phyloP scores from a whole-genome alignment of 1,140 invertebrate genomes.

The Geopemphigus sp. region DNA sequence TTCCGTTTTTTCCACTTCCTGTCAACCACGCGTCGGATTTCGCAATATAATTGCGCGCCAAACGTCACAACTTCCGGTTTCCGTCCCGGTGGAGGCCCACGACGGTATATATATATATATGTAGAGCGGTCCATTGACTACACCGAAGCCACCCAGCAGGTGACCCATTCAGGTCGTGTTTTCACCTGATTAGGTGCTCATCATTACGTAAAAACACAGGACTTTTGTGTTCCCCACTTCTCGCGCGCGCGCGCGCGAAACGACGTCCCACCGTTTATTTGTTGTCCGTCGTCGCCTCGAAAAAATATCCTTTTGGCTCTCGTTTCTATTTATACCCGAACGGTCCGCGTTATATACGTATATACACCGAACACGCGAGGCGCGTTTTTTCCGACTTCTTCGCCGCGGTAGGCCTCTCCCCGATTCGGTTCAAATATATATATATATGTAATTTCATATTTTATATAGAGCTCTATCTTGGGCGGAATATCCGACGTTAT shows the following conservation, averaged over 20 bases:
- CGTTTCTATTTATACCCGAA: too few relatives aligned
- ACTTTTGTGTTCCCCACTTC: conserved; percentile 1
- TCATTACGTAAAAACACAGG: conserved; percentile 49
- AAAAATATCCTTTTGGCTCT: conserved; percentile 33
- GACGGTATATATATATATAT: not conserved
- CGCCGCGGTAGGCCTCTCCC: conserved; percentile 31
- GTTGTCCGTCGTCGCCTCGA: conserved; percentile 22
- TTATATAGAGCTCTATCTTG: conserved; percentile 28
- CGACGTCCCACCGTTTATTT: conserved; percentile 46
- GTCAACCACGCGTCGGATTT: conserved; percentile 47
- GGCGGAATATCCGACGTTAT: conserved; percentile 22
- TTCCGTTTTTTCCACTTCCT: conserved; percentile 36
- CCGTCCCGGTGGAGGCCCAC: not conserved
- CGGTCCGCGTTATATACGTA: conserved; percentile 4
- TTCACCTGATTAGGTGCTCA: conserved; percentile 50
- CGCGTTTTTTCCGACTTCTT: conserved; percentile 40
- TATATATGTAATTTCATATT: too few relatives aligned
- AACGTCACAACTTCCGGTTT: conserved; percentile 48
- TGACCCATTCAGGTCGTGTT: conserved; percentile 48
- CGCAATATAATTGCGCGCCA: conserved; percentile 28
- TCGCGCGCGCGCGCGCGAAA: not conserved
- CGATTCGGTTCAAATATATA: not conserved
- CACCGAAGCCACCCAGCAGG: conserved; percentile 30
- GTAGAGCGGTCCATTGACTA: conserved; percentile 20
- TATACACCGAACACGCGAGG: not conserved